Conservation (phyloP, 2,797 vertebrate genomes). For the Hemitrygon akajei region DNA sequence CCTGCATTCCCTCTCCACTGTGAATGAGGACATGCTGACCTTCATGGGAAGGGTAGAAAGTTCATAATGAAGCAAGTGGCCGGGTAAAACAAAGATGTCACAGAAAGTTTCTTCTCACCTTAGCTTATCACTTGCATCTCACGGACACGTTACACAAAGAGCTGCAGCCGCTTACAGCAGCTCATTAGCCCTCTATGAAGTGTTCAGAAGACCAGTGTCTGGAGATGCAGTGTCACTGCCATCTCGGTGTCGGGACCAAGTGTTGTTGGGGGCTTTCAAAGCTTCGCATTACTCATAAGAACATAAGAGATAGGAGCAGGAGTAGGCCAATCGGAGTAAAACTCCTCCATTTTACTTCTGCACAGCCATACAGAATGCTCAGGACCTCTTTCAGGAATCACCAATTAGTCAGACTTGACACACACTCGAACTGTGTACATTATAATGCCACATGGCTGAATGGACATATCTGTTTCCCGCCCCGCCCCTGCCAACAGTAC, state of each 20-base stretch:
- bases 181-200: not conserved
- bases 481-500: not conserved
- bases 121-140: not conserved
- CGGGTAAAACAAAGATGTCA: not conserved
- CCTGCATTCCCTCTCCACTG: not conserved
- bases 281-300: not conserved
- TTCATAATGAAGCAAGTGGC: not conserved
- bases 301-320: too few relatives aligned
- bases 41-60: not conserved
- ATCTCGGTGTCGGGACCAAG: not conserved
- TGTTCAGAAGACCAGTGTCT: not conserved
- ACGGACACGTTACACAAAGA: not conserved
- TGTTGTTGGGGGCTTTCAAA: not conserved
- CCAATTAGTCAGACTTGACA: not conserved
- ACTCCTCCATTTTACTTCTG: not conserved
- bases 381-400: too few relatives aligned
- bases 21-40: not conserved
- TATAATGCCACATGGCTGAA: not conserved
- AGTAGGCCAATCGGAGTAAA: too few relatives aligned
- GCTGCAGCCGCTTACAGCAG: not conserved
- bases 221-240: not conserved
- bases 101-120: not conserved
- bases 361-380: not conserved
- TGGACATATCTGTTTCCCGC: not conserved
- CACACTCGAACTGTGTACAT: not conserved